Percentiles rank a stretch among this genome's conserved stretches.
These are phyloP conservation scores for Aurelia sp. DNA, from an alignment of 30 jellyfish, hydroid and myxozoan species.

Conservation along the genomic window DNA sequence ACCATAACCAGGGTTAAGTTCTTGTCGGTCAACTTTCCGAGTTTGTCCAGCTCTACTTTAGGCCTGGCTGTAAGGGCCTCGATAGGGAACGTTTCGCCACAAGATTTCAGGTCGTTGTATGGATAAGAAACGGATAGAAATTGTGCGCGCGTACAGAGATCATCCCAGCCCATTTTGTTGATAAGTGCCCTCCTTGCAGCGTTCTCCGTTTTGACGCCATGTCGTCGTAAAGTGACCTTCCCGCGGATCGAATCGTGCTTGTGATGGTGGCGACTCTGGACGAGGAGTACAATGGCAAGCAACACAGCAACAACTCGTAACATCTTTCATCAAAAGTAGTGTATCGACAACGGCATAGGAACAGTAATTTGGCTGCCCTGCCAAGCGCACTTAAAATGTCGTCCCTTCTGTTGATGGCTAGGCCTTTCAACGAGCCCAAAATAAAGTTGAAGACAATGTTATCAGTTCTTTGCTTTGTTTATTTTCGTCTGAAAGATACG, in stretches of 20 bases:
- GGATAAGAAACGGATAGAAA: constrained; percentile 67
- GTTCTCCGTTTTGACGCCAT: constrained; percentile 13
- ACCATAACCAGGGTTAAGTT: constrained; percentile 78
- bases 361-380: no score
- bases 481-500: no score
- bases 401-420: no score
- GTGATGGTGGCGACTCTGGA: constrained; percentile 1
- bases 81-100: constrained; percentile 64
- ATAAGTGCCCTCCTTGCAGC: constrained; percentile 28
- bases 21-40: constrained; percentile 58
- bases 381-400: no score
- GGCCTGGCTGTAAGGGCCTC: constrained; percentile 55
- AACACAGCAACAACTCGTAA: background rate
- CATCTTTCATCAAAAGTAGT: background rate
- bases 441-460: no score
- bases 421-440: no score
- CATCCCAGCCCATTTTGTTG: constrained; percentile 72
- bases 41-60: constrained; percentile 59
- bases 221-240: constrained; percentile 26
- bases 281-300: background rate
- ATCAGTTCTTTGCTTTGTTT: no score
- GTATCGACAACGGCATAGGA: no score
- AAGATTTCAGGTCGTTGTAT: constrained; percentile 52
- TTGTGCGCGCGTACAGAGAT: constrained; percentile 62
- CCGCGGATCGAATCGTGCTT: background rate